Evolutionary conservation across 2,113 vertebrate species (phyloP), one percentile per base, ranked within the genome.

Genomic region (Zapornia atra): DNA sequence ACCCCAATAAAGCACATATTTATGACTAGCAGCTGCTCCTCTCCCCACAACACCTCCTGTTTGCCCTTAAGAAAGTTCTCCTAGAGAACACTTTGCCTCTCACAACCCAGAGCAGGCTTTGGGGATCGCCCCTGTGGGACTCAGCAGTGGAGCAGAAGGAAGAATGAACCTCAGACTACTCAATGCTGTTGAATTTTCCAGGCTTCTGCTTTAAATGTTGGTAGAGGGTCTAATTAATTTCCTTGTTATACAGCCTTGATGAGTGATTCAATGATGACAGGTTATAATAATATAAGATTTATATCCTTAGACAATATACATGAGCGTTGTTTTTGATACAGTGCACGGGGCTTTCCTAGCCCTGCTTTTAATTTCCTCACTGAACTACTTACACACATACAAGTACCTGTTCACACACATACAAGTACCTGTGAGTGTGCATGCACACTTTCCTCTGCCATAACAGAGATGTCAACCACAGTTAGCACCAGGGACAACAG

Each of bases 221-320:
- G 77, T 53, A 54, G 44, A 69, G 22, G 61, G 54, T 70, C 65
- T 73, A 65, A 88, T 92, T 93, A 6, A 90, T 94, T 96, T 94
- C 84, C 94, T 91, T 73, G 82, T 92, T 88, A 78, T 28, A 61
- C 7, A 44, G 34, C 16, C 31, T 81, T 48, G 57, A 42, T 94
- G 92, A 84, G 50, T 87, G 91, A 88, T 91, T 91, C 90, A 92
- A 86, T 54, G 36, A 90, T 80, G 78, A 17, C 36, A 78, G 85
- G 21, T 83, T 83, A 72, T 53, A 96, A 95, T 89, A 89, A 86
- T 63, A 64, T 79, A 92, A 92, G 76, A 95, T 93, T 90, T 88
- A 94, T 82, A 75, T 64, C 68, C 68, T 89, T 46, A 91, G 29
- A 86, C 50, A 82, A 95, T 73, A 69, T 31, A 64, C 42, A 51